Evolutionary conservation across 2,113 vertebrate genomes (phyloP).

Genomic region (Todiramphus saurophagus): DNA sequence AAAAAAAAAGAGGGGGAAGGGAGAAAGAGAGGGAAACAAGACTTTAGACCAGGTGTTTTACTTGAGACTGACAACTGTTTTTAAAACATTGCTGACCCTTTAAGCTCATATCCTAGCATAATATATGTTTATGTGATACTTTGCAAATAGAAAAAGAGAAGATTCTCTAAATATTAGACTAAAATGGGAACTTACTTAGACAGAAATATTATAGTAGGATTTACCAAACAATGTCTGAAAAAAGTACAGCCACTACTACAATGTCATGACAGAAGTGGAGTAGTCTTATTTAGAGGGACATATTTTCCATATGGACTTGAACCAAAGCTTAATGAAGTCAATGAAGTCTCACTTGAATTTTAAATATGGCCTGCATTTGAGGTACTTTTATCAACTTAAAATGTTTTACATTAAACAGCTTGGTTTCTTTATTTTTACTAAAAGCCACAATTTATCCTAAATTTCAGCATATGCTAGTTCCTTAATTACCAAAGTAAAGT

Average conservation of each 20-base stretch:
- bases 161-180: conserved; percentile 76
- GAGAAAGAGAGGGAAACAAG: neutral
- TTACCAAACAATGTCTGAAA: conserved; percentile 59
- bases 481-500: neutral
- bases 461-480: neutral
- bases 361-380: neutral
- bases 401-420: neutral
- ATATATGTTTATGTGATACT: conserved; percentile 76
- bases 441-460: neutral
- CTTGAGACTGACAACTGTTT: conserved; percentile 81
- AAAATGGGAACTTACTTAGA: conserved; percentile 73
- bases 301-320: conserved; percentile 38
- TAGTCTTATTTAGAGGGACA: conserved; percentile 17
- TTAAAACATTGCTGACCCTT: conserved; percentile 79
- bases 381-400: neutral
- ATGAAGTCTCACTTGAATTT: neutral
- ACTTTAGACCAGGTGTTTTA: conserved; percentile 76
- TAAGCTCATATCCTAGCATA: conserved; percentile 72
- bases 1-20: neutral
- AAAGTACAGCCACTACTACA: conserved; percentile 20
- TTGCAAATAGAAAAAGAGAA: conserved; percentile 74
- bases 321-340: neutral
- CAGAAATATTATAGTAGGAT: conserved; percentile 56
- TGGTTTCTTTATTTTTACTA: neutral
- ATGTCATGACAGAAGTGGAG: conserved; percentile 34